A percentile compares a stretch with the other conserved stretches of the same genome.
Conservation (phyloP, 2,888 invertebrate genomes). For the Hecatera dysodea region DNA sequence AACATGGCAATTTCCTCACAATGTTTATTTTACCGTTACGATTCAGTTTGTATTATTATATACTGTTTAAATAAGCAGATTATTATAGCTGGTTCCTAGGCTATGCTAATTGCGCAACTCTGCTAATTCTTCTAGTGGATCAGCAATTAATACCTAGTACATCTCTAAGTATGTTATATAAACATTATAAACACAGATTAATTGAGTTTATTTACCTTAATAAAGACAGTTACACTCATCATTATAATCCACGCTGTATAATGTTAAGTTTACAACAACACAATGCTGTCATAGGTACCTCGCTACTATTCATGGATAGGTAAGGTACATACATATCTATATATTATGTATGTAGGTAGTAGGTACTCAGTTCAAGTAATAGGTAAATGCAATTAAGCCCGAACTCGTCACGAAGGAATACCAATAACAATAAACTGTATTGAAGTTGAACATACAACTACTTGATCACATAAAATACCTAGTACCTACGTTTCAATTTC, state of each 20-base stretch:
- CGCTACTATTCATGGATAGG: neutral
- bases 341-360: too few relatives aligned
- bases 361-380: neutral
- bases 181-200: constrained; percentile 13
- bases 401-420: constrained; percentile 23
- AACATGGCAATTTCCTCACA: neutral
- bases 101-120: neutral
- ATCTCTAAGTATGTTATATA: constrained; percentile 6
- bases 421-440: constrained; percentile 30
- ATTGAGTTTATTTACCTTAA: constrained; percentile 27
- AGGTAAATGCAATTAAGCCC: constrained; percentile 13
- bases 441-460: constrained; percentile 4
- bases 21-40: neutral
- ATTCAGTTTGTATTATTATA: neutral
- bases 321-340: neutral
- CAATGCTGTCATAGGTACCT: constrained; percentile 5
- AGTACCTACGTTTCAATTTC: neutral
- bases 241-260: neutral
- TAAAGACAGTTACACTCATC: neutral
- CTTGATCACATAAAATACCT: neutral
- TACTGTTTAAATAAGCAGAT: neutral
- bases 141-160: constrained; percentile 5
- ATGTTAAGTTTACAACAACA: constrained; percentile 8
- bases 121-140: neutral
- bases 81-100: neutral